Evolutionary conservation across 2,888 invertebrate genomes (phyloP).

Genomic region (Eupithecia insigniata): DNA sequence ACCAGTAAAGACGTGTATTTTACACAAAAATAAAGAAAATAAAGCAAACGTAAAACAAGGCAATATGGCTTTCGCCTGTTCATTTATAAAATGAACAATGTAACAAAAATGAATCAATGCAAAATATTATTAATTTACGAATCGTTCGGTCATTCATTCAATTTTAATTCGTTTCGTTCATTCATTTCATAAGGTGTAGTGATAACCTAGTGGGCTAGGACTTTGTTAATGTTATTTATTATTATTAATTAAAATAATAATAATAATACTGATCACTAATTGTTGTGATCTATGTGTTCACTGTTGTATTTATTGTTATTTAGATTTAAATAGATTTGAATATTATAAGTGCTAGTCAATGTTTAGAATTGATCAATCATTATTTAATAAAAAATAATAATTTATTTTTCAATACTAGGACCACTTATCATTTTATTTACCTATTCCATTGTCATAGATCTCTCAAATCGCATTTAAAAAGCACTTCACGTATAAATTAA

Average conservation of each 20-base stretch:
- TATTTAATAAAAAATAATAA: neutral
- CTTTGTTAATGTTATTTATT: neutral
- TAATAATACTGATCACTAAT: constrained; percentile 8
- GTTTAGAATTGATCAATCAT: constrained; percentile 16
- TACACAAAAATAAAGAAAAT: no score
- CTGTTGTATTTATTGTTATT: constrained; percentile 27
- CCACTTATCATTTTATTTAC: neutral
- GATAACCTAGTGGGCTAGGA: neutral
- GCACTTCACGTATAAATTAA: neutral
- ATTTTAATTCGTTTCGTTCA: neutral
- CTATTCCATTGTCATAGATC: constrained; percentile 6
- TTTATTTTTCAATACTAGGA: neutral
- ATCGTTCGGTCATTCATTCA: neutral
- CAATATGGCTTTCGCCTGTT: no score
- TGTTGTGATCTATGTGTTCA: constrained; percentile 29
- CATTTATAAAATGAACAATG: no score
- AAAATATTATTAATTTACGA: neutral
- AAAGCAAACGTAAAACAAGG: no score
- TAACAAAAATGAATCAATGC: no score
- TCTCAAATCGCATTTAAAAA: constrained; percentile 1
- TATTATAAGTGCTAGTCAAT: constrained; percentile 14
- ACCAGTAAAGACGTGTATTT: no score
- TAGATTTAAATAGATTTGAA: constrained; percentile 25
- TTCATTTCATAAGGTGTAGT: neutral
- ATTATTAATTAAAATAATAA: neutral